Base-by-base conservation (phyloP, 2,888 invertebrate genomes). In the Heliconius erato region DNA sequence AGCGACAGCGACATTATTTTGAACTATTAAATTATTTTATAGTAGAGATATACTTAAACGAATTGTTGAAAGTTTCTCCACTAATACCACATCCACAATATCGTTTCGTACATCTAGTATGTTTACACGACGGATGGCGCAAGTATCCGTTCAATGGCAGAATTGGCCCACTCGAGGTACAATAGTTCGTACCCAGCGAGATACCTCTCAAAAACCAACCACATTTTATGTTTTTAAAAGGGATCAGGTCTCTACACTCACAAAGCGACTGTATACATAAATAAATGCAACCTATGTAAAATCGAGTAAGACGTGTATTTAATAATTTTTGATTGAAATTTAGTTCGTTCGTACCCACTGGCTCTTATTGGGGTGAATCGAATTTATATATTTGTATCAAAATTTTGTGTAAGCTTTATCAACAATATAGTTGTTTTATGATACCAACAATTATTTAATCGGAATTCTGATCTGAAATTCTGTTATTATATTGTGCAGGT, bases 141-240 rank as follows among this genome's bases (percentile, higher is more conserved):
- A 92, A 94, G 94, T 91, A 91, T 86, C 87, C 87, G 89, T 87
- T 95, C 90, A 94, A 95, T 95, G 92, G 92, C 92, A 92, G 94
- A 95, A 95, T 95, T 95, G 95, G 95, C 93, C 95, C 92, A 94
- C 95, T 95, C 85, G 89, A 93, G 85, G 85, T 90, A 94, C 94
- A 95, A 95, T 92, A 85, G 89, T 87, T 89, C 88, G 86, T 88
- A 88, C 91, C 90, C 88, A 88, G 87, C 87, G 91, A 91, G 93
- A 91, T 91, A 91, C 90, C 91, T 89, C 92, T 91, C 89, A 88
- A 87, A 83, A 81, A 44, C 86, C 86, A 85, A 86, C 86, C 87
- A 84, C 82, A 82, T 90, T 89, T 89, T 88, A 88, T 87, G 84
- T 85, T 87, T 88, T 88, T 87, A 88, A 86, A 84, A 83, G 82